Percentiles rank a stretch among this genome's conserved stretches.
Conservation (phyloP, 2,113 vertebrate species). For the Eudyptes chrysolophus region DNA sequence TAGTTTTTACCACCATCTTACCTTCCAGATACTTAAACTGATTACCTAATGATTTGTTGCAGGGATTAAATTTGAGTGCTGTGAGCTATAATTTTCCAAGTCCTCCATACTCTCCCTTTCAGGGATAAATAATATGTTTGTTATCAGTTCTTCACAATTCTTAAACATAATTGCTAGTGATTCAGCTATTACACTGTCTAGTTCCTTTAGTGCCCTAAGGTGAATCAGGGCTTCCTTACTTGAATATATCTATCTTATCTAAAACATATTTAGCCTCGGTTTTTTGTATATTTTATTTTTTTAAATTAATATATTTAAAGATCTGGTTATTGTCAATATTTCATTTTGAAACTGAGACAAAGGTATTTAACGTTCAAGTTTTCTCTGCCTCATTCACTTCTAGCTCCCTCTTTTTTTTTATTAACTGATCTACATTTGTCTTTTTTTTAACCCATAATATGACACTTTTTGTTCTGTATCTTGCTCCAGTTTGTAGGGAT, state of each 20-base stretch:
- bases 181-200: background rate
- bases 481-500: background rate
- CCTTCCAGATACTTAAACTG: background rate
- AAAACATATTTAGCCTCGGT: background rate
- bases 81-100: background rate
- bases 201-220: background rate
- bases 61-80: background rate
- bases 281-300: background rate
- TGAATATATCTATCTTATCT: background rate
- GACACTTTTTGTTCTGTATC: background rate
- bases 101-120: background rate
- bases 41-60: constrained; percentile 12
- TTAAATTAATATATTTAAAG: background rate
- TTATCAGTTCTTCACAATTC: background rate
- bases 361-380: background rate
- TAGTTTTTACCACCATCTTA: background rate
- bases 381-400: background rate
- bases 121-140: constrained; percentile 26
- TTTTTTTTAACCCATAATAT: background rate
- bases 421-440: background rate
- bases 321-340: background rate
- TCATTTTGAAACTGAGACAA: background rate
- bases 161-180: background rate
- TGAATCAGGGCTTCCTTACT: background rate
- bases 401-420: background rate